A percentile compares a stretch with the other conserved stretches of the same genome.
phyloP scores from a whole-genome alignment of 1,140 invertebrate genomes.

The Bacillus rossius region DNA sequence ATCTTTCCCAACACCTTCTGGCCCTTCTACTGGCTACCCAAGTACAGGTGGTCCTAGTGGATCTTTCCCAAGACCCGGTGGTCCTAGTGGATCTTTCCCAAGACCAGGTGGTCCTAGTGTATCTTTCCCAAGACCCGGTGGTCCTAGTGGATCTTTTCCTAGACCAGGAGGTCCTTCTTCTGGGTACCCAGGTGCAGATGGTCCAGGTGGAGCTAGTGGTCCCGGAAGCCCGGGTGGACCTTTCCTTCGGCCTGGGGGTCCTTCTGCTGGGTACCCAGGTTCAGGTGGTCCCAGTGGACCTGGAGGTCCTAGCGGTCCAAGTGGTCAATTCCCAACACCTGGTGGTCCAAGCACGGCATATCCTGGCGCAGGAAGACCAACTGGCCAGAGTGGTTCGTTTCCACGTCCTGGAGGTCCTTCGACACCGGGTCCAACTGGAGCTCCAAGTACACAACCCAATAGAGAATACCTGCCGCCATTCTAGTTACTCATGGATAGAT shows the following conservation, averaged over 20 bases:
- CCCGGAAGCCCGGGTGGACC: slow-evolving; percentile 10
- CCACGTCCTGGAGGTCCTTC: neutral
- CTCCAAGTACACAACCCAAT: neutral
- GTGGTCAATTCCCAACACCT: neutral
- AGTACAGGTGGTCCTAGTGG: slow-evolving; percentile 9
- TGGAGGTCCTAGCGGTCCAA: neutral
- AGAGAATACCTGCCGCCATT: slow-evolving; percentile 13
- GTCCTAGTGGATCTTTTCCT: neutral
- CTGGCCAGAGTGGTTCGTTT: neutral
- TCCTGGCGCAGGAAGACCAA: neutral
- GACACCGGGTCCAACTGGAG: neutral
- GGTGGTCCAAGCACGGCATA: neutral
- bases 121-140: slow-evolving; percentile 26
- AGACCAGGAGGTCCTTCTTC: neutral
- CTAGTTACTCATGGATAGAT: neutral
- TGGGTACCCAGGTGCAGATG: neutral
- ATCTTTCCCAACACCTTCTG: slow-evolving; percentile 9
- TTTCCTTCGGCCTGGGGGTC: neutral
- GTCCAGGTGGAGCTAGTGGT: slow-evolving; percentile 16
- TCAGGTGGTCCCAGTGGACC: neutral
- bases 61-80: slow-evolving; percentile 26
- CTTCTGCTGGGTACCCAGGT: neutral
- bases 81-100: slow-evolving; percentile 20
- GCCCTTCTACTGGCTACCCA: slow-evolving; percentile 2
- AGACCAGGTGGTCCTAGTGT: slow-evolving; percentile 21